Percentiles rank a stretch among this genome's conserved stretches.
Conservation (phyloP, 2,797 vertebrate genomes). For the Hydrophis major region DNA sequence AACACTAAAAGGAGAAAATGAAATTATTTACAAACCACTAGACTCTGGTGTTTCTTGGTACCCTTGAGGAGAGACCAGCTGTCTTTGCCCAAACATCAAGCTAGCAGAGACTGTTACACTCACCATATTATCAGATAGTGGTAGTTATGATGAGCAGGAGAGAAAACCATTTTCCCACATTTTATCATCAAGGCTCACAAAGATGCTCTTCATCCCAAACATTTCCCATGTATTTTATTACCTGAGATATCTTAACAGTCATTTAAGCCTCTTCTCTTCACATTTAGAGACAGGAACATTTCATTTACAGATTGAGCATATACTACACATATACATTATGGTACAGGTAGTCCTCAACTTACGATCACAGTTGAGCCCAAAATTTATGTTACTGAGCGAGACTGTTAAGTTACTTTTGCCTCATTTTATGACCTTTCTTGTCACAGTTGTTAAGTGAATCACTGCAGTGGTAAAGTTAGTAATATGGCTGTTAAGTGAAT, state of each 20-base stretch:
- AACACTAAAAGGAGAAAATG: slow-evolving; percentile 74
- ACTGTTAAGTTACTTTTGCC: background rate
- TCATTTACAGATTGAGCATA: background rate
- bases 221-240: background rate
- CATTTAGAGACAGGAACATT: background rate
- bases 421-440: background rate
- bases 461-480: background rate
- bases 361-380: background rate
- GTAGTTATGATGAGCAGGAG: background rate
- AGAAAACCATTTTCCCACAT: background rate
- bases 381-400: background rate
- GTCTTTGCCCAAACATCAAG: background rate
- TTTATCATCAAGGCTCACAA: background rate
- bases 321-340: too few relatives aligned
- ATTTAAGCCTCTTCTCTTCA: background rate
- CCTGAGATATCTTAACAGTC: background rate
- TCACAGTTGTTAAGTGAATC: background rate
- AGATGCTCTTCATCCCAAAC: background rate
- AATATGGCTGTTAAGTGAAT: background rate
- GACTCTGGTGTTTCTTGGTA: background rate
- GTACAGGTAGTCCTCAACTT: background rate
- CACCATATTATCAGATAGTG: background rate
- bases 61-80: background rate
- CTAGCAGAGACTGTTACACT: background rate
- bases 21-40: background rate